Evolutionary conservation across 2,113 vertebrate genomes (phyloP), one percentile per base, ranked within the genome.

Genomic region (Neotoma lepida): DNA sequence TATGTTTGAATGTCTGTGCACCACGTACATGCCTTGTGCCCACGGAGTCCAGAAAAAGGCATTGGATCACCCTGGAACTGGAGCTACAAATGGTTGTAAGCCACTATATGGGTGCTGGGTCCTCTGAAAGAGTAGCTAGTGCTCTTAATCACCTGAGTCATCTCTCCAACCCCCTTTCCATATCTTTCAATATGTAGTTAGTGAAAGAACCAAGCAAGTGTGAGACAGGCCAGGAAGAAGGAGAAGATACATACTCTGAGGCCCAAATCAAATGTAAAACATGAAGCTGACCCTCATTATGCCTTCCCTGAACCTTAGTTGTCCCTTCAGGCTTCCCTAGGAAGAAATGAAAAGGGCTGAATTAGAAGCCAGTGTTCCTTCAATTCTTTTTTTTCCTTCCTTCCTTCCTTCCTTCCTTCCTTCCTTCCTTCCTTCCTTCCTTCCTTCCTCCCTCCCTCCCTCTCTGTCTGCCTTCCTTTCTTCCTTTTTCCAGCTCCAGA

Each of bases 401-500:
- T n/a, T 44, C 41, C 28, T 41, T 39, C 9, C 61, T n/a, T n/a
- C 41, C 28, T 41, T 39, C 12, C 61, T n/a, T 44, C 41, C 28
- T 35, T 12, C 51, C 63, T 9, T 6, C 14, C 14, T 12, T 26
- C 8, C 24, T 26, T 1, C 8, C 24, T 26, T 6, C 1, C 24
- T 44, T 4, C 8, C 22, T 41, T 9, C 8, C 24, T 28, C 17
- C 35, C 7, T 6, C 4, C 71, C 3, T 4, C 2, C 15, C 17
- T 70, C 2, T 28, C 6, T 46, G 0, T 2, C 14, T 49, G 2
- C 14, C 14, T 76, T 2, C 4, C 35, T 26, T 58, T 13, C 54
- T 39, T 56, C 26, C 46, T 24, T 89, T 30, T 33, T 28, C 20
- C 33, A 56, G 13, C 30, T 49, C 51, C 22, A 28, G 2, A 7